Conservation (phyloP, 1,140 invertebrate genomes). For the Scaptodrosophila lebanonensis region DNA sequence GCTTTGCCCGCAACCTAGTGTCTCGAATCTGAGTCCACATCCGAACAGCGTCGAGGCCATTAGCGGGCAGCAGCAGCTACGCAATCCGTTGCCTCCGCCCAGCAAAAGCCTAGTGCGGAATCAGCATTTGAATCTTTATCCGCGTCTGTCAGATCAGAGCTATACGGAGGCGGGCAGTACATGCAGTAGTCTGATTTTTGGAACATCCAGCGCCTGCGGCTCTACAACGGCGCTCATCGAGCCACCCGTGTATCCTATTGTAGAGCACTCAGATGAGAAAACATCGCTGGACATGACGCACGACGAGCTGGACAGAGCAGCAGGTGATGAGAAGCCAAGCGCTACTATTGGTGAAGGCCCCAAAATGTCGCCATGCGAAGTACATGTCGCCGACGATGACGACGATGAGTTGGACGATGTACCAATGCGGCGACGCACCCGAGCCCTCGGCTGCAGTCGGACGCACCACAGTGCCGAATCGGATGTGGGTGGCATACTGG, state of each 20-base stretch:
- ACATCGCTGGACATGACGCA: conserved; percentile 36
- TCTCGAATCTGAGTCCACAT: conserved; percentile 81
- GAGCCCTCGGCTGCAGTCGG: conserved; percentile 58
- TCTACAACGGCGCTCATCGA: conserved; percentile 68
- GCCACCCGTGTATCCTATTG: conserved; percentile 87
- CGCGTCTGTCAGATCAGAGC: conserved; percentile 74
- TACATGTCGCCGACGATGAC: conserved; percentile 67
- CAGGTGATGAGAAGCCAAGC: conserved; percentile 30
- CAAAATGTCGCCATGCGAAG: neutral
- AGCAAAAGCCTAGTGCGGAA: conserved; percentile 82
- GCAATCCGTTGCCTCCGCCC: conserved; percentile 81
- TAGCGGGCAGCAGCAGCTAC: conserved; percentile 80
- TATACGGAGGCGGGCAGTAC: conserved; percentile 43
- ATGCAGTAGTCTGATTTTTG: conserved; percentile 81
- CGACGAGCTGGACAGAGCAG: conserved; percentile 30
- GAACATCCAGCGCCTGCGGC: conserved; percentile 80
- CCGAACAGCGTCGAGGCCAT: conserved; percentile 84
- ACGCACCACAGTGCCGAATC: conserved; percentile 67
- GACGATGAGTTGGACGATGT: conserved; percentile 59
- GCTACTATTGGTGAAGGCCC: conserved; percentile 75
- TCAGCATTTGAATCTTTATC: conserved; percentile 82
- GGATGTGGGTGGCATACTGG: conserved; percentile 62
- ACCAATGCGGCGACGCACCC: conserved; percentile 39
- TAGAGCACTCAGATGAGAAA: conserved; percentile 88
- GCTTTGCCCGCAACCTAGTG: conserved; percentile 81